phyloP scores from a whole-genome alignment of 2,888 invertebrate genomes.

The Trichopria drosophilae region DNA sequence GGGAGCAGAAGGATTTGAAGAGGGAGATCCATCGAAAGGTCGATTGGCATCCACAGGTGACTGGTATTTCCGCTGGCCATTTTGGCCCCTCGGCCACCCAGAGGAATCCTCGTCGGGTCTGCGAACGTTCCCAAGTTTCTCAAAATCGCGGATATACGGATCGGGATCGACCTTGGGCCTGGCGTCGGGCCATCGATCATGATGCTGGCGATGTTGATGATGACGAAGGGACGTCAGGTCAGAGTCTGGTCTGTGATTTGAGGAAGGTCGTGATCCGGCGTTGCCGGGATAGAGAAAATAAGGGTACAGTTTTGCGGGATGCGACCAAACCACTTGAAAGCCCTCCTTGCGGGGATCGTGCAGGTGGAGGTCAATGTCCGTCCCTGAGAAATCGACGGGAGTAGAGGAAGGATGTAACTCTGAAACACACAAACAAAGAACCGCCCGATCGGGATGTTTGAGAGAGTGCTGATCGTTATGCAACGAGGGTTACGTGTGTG shows the following conservation, averaged over 20 bases:
- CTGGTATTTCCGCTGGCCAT: too few relatives aligned
- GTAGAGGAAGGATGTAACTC: conserved; percentile 62
- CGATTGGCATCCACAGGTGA: conserved; percentile 24
- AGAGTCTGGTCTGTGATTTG: conserved; percentile 48
- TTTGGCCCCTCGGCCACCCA: too few relatives aligned
- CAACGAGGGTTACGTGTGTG: too few relatives aligned
- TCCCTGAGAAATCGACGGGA: conserved; percentile 62
- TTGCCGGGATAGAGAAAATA: conserved; percentile 66
- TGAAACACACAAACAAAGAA: conserved; percentile 63
- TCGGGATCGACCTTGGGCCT: conserved; percentile 41
- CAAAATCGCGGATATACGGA: conserved; percentile 22
- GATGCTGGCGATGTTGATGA: conserved; percentile 40
- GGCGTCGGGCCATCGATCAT: conserved; percentile 47
- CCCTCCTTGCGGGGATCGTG: conserved; percentile 57
- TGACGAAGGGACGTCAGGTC: conserved; percentile 37
- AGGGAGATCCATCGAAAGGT: conserved; percentile 38
- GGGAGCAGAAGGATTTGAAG: conserved; percentile 24
- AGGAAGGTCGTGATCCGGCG: conserved; percentile 55
- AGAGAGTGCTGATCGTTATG: too few relatives aligned
- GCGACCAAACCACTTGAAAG: conserved; percentile 64
- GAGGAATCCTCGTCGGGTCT: too few relatives aligned
- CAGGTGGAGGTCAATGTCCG: conserved; percentile 64
- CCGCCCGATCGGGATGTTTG: conserved; percentile 49
- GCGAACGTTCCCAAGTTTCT: too few relatives aligned
- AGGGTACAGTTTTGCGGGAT: conserved; percentile 63